A percentile compares a stretch with the other conserved stretches of the same genome.
phyloP scores from a whole-genome alignment of 2,113 vertebrate species.

The Bothrops jararaca region DNA sequence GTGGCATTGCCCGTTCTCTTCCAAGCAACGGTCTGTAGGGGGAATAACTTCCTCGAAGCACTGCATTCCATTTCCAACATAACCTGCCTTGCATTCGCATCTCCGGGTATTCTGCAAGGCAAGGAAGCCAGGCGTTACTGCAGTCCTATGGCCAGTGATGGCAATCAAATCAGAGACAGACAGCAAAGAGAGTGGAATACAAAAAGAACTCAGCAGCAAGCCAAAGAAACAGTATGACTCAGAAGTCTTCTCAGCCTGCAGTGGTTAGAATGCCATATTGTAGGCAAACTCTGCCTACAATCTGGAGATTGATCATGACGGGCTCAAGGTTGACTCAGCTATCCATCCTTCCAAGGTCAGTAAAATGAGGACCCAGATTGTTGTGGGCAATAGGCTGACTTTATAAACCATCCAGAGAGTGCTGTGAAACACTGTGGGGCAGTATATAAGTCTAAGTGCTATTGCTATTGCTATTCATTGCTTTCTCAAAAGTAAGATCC shows the following conservation, averaged over 20 bases:
- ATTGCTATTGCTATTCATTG: neutral
- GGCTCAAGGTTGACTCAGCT: neutral
- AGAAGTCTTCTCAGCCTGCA: neutral
- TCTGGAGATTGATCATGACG: neutral
- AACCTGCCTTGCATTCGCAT: constrained; percentile 84
- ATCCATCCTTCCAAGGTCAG: neutral
- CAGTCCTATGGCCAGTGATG: neutral
- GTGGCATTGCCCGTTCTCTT: constrained; percentile 80
- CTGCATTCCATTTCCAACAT: constrained; percentile 84
- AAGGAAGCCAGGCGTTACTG: neutral
- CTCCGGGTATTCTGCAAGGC: constrained; percentile 78
- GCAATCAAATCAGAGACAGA: no score
- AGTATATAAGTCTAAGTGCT: neutral
- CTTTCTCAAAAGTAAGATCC: neutral
- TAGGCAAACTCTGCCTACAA: neutral
- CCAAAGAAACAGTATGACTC: neutral
- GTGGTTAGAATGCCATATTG: neutral
- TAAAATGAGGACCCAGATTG: neutral
- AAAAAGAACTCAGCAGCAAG: neutral
- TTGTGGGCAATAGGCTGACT: neutral
- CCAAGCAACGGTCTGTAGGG: constrained; percentile 84
- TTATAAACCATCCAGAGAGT: neutral
- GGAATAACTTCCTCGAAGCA: constrained; percentile 80
- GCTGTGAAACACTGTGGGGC: neutral
- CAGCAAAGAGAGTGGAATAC: neutral